Evolutionary conservation across 1,140 invertebrate genomes (phyloP).

Genomic region (Drosophila neocordata): DNA sequence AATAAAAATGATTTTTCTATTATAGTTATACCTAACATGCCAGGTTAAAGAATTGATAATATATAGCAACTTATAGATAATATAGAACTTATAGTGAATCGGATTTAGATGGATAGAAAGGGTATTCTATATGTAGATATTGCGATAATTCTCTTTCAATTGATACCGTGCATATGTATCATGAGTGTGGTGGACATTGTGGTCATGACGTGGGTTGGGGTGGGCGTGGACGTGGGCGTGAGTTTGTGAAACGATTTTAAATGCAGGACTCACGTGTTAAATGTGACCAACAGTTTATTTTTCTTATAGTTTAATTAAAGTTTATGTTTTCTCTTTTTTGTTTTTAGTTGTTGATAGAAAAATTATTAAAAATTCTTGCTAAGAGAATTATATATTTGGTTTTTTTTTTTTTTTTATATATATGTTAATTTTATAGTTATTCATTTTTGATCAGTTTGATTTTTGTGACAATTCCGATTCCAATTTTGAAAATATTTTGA

Average conservation of each 20-base stretch:
- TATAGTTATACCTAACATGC: constrained; percentile 1
- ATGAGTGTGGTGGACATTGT: constrained; percentile 58
- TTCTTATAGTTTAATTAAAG: constrained; percentile 58
- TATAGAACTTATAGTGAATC: background rate
- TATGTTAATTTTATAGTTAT: constrained; percentile 45
- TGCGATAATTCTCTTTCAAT: constrained; percentile 19
- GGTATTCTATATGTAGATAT: background rate
- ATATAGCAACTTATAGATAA: background rate
- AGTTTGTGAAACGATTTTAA: constrained; percentile 67
- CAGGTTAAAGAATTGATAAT: background rate
- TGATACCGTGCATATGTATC: constrained; percentile 62
- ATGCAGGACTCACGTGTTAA: constrained; percentile 77
- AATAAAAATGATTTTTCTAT: background rate
- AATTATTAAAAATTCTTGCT: constrained; percentile 64
- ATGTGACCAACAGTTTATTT: constrained; percentile 67
- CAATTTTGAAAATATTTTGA: constrained; percentile 50
- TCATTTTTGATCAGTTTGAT: constrained; percentile 54
- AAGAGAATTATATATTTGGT: constrained; percentile 44
- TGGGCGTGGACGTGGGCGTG: constrained; percentile 27
- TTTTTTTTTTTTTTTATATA: constrained; percentile 38
- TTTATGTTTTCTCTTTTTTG: constrained; percentile 38
- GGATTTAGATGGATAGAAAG: background rate
- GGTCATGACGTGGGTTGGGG: constrained; percentile 17
- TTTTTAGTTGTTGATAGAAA: constrained; percentile 50
- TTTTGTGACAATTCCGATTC: constrained; percentile 69